phyloP scores from a whole-genome alignment of 2,113 vertebrate species.

The Anolis sagrei region DNA sequence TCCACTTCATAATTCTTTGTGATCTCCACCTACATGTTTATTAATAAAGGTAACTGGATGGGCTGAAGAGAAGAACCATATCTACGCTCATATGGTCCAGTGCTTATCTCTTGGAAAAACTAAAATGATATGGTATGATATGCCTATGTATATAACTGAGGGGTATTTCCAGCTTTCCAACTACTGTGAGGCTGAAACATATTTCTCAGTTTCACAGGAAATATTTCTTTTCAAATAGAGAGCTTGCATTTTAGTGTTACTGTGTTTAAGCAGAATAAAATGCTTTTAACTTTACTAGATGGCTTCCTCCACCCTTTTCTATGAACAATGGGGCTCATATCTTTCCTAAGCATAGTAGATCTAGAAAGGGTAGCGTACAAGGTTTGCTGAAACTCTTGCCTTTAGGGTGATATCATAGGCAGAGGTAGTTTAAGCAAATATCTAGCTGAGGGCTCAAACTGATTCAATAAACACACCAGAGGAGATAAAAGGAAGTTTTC shows the following conservation, averaged over 20 bases:
- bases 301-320: constrained; percentile 44
- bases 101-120: no score
- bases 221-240: neutral
- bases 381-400: constrained; percentile 37
- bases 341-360: constrained; percentile 51
- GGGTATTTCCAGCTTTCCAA: no score
- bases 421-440: constrained; percentile 62
- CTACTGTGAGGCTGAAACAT: no score
- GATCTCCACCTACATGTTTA: no score
- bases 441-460: constrained; percentile 65
- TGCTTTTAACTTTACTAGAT: constrained; percentile 33
- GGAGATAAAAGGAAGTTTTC: constrained; percentile 68
- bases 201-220: no score
- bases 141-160: no score
- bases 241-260: neutral
- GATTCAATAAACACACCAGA: constrained; percentile 74
- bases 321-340: constrained; percentile 46
- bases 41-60: no score
- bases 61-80: no score
- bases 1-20: no score
- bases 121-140: no score
- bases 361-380: constrained; percentile 17
- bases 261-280: neutral
- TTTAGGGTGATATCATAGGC: constrained; percentile 69
- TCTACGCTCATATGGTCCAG: no score